Evolutionary conservation across 2,888 invertebrate species (phyloP).

Genomic region (Erebia ligea): DNA sequence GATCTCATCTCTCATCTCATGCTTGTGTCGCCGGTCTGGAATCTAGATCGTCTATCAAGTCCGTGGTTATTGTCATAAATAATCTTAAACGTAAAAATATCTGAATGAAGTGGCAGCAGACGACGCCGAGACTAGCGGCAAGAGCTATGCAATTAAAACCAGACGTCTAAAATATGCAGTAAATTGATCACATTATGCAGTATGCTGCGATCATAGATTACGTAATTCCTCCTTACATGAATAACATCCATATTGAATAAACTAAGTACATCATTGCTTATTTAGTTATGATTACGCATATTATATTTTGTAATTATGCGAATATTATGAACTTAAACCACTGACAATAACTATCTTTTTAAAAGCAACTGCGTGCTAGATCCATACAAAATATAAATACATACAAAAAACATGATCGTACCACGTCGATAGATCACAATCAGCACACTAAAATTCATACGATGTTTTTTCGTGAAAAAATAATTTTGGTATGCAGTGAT

Average conservation of each 20-base stretch:
- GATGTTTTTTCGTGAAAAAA: no score
- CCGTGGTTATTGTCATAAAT: constrained; percentile 21
- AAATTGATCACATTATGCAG: constrained; percentile 60
- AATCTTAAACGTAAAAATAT: constrained; percentile 36
- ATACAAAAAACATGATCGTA: no score
- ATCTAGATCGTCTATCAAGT: not conserved
- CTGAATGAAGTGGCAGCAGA: constrained; percentile 48
- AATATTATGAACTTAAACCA: not conserved
- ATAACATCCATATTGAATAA: not conserved
- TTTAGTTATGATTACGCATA: not conserved
- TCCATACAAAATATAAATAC: no score
- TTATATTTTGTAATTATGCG: not conserved
- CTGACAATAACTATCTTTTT: no score
- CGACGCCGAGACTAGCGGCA: constrained; percentile 60
- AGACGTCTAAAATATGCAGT: constrained; percentile 55
- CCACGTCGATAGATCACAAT: no score
- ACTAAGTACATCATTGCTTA: not conserved
- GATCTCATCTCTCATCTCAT: no score
- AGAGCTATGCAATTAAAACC: constrained; percentile 55
- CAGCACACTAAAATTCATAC: no score
- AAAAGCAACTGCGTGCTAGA: no score
- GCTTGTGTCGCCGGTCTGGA: no score
- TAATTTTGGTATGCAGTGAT: no score
- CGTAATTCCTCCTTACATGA: constrained; percentile 25
- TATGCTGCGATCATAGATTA: constrained; percentile 43